Base-by-base conservation (phyloP, 2,797 vertebrate species). In the Cichlasoma orientale region DNA sequence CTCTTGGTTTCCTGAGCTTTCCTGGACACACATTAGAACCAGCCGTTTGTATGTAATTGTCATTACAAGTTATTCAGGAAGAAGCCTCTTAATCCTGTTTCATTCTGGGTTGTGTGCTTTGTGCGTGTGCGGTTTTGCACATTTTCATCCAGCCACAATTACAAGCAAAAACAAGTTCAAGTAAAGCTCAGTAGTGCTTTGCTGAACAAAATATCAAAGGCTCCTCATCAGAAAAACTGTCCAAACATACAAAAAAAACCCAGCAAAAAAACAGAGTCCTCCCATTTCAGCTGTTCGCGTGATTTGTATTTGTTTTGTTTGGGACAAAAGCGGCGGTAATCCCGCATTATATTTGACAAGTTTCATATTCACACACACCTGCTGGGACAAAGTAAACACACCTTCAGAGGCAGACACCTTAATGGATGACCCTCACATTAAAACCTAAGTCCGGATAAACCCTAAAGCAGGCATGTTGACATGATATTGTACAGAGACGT, bases 281-380 rank as follows among this genome's bases (percentile, higher is more conserved):
- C 78, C 78, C 74, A 56, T 89, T 88, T 93, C 83, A 91, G 82
- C 88, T 91, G 86, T 92, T 91, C 83, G 61, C 86, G 92, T 91
- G 91, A 92, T 93, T 92, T 89, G 78, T 93, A 86, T 92, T 94
- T 93, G 89, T 92, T 92, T 90, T 90, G 85, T 86, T 88, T 71
- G 79, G 88, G 81, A 93, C 92, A 94, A 93, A 92, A 88, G 90
- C 81, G 44, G 70, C 73, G 11, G 84, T 90, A 91, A 94, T 88
- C 91, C 91, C 4, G 75, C 74, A 73, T 93, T 91, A 91, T 93
- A 92, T 94, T 94, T 93, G 93, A 88, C 83, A 74, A 83, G 88
- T 91, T 89, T 94, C 91, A 90, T 94, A 93, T 92, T 93, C 93
- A 93, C 91, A 90, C 90, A 90, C 93, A 94, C 93, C 93, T 91